A percentile compares a stretch with the other conserved stretches of the same genome.
These are phyloP conservation scores for Semibalanus balanoides DNA, from an alignment of 1,140 invertebrate genomes.

Conservation along the genomic window DNA sequence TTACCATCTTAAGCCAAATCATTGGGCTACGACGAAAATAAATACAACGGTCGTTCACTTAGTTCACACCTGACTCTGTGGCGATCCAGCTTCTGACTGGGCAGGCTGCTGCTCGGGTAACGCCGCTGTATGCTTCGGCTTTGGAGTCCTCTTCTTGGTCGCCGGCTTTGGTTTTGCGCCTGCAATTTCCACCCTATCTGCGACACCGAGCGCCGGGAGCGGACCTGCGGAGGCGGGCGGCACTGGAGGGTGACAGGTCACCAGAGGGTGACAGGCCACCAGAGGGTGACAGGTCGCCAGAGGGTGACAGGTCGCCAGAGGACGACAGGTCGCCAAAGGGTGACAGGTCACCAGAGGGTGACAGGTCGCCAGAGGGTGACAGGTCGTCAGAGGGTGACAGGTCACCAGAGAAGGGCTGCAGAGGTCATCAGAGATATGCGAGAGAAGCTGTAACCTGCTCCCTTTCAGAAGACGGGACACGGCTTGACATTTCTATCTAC, in stretches of 20 bases:
- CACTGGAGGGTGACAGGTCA: too few species aligned
- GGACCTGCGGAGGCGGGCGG: not conserved
- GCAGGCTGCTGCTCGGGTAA: too few species aligned
- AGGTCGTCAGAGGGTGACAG: conserved; percentile 13
- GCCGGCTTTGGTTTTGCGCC: not conserved
- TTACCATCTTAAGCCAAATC: too few species aligned
- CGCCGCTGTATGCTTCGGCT: too few species aligned
- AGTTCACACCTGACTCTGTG: too few species aligned
- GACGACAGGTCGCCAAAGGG: not conserved
- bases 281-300: conserved; percentile 14
- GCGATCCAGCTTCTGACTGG: too few species aligned
- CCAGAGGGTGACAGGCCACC: conserved; percentile 8
- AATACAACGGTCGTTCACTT: too few species aligned
- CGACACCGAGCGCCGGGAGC: not conserved
- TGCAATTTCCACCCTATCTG: not conserved
- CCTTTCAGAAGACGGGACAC: too few species aligned
- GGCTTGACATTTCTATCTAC: too few species aligned
- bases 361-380: not conserved
- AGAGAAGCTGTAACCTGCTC: too few species aligned
- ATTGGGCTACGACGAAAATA: too few species aligned
- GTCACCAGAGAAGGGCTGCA: conserved; percentile 16
- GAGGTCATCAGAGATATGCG: too few species aligned
- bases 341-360: not conserved
- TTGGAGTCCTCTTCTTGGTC: conserved; percentile 5
- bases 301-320: conserved; percentile 21